phyloP scores from a whole-genome alignment of 2,113 vertebrate species.

The Mustela lutreola region DNA sequence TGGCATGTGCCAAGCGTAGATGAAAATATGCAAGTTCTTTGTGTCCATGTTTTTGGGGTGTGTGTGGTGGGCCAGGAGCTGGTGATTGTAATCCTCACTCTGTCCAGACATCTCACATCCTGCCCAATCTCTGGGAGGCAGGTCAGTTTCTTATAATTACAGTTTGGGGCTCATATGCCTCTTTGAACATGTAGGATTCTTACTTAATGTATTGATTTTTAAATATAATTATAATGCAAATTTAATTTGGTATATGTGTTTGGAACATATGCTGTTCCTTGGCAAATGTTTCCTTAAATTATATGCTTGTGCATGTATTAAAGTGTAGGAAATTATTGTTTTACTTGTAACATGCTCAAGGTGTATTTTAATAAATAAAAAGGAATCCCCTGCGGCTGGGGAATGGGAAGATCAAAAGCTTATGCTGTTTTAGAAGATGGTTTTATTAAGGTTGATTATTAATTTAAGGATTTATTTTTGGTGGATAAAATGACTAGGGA shows the following conservation, averaged over 20 bases:
- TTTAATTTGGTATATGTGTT: constrained; percentile 83
- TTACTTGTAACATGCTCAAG: constrained; percentile 81
- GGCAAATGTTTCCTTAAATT: constrained; percentile 83
- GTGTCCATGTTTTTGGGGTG: not conserved
- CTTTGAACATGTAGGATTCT: constrained; percentile 87
- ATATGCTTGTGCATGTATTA: constrained; percentile 79
- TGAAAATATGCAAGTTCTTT: constrained; percentile 10
- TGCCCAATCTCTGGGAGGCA: constrained; percentile 69
- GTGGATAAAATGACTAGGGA: constrained; percentile 62
- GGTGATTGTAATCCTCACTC: not conserved
- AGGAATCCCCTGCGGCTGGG: constrained; percentile 74
- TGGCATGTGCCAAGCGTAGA: not conserved
- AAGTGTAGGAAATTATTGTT: constrained; percentile 86
- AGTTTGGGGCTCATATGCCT: constrained; percentile 76
- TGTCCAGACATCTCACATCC: constrained; percentile 62
- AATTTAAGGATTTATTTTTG: constrained; percentile 82
- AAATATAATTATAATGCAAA: constrained; percentile 80
- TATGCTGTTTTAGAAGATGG: constrained; percentile 76
- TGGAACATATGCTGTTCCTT: constrained; percentile 77
- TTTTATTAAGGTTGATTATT: constrained; percentile 81
- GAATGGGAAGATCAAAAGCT: constrained; percentile 84
- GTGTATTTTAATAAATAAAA: constrained; percentile 78
- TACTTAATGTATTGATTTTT: constrained; percentile 83
- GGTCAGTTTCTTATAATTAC: constrained; percentile 85
- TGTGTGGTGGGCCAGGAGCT: not conserved